Conservation (phyloP, 2,888 invertebrate species). For the Xestia rhomboidea region DNA sequence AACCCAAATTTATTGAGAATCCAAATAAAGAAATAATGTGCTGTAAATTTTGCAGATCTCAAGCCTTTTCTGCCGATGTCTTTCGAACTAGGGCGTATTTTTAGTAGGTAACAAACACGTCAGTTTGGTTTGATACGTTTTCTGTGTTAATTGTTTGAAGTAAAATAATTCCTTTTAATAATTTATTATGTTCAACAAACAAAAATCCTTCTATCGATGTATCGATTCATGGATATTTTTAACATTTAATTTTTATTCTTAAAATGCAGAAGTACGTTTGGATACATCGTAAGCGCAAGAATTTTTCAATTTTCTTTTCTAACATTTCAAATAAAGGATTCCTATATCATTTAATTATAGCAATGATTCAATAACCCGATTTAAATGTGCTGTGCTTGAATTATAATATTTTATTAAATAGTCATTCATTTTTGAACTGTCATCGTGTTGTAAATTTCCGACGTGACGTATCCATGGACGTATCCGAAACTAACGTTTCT, state of each 20-base stretch:
- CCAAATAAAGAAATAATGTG: too few relatives aligned
- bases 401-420: background rate
- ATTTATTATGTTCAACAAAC: background rate
- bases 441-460: constrained; percentile 3
- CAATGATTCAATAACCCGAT: background rate
- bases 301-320: background rate
- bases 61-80: background rate
- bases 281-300: background rate
- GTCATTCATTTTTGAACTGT: constrained; percentile 10
- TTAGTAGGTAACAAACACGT: background rate
- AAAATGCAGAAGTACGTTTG: background rate
- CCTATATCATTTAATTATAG: background rate
- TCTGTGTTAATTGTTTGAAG: background rate
- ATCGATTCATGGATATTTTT: background rate
- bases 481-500: constrained; percentile 78
- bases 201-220: background rate
- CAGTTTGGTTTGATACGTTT: background rate
- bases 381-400: background rate
- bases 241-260: too few relatives aligned
- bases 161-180: background rate
- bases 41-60: too few relatives aligned
- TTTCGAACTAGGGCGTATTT: background rate
- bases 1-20: too few relatives aligned
- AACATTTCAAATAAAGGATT: too few relatives aligned
- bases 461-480: constrained; percentile 17